Conservation (phyloP, 2,797 vertebrate species). For the Amblyraja radiata region DNA sequence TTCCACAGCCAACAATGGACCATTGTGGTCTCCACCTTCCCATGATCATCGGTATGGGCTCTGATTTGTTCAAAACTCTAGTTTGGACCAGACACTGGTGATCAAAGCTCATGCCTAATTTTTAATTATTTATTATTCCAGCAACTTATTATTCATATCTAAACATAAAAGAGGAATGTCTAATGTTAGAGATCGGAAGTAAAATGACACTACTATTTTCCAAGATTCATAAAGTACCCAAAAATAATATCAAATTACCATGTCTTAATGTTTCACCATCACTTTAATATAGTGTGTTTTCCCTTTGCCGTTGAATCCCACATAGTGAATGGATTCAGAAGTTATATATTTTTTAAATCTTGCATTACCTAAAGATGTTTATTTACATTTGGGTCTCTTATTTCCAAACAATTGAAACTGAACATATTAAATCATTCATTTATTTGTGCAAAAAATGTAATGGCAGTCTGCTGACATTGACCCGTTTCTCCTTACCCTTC, state of each 20-base stretch:
- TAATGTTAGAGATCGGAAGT: not conserved
- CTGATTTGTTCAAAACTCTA: no score
- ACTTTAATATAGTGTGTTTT: not conserved
- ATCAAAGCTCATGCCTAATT: not conserved
- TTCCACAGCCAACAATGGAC: no score
- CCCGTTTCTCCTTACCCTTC: not conserved
- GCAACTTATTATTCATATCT: not conserved
- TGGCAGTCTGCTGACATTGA: not conserved
- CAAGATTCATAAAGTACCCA: not conserved
- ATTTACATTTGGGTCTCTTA: not conserved
- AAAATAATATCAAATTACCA: not conserved
- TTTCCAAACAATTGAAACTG: constrained; percentile 14
- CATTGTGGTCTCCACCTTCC: no score
- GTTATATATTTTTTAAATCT: not conserved
- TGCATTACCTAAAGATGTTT: not conserved
- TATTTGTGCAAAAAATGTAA: not conserved
- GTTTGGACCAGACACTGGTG: no score
- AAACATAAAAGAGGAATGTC: not conserved
- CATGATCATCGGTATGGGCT: no score
- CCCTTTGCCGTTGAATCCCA: not conserved
- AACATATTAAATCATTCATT: not conserved
- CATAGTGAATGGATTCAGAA: constrained; percentile 1
- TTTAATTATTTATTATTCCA: not conserved
- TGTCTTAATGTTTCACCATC: not conserved
- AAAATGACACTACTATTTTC: not conserved